A percentile compares a stretch with the other conserved stretches of the same genome.
phyloP scores from a whole-genome alignment of 2,888 invertebrate species.

The Drosophila kambysellisi region DNA sequence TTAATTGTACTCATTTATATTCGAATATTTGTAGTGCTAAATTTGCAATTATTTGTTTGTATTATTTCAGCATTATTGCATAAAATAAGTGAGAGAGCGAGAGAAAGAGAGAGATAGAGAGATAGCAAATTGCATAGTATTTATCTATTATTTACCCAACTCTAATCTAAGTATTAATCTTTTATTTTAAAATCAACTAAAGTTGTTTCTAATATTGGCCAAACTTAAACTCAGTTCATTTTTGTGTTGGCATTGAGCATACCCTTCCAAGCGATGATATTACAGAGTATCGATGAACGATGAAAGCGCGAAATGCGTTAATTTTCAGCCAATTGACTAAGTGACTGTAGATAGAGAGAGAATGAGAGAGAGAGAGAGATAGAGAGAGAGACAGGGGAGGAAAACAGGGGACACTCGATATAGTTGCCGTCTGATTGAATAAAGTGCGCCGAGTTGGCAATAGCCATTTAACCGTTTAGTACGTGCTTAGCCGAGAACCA shows the following conservation, averaged over 20 bases:
- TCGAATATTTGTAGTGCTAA: neutral
- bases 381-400: neutral
- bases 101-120: no score
- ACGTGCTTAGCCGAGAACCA: constrained; percentile 56
- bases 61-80: neutral
- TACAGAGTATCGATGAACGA: constrained; percentile 28
- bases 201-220: neutral
- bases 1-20: neutral
- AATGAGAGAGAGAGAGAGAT: neutral
- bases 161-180: neutral
- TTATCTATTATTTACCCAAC: neutral
- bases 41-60: neutral
- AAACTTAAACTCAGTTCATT: neutral
- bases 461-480: constrained; percentile 60
- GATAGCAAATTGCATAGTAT: rapidly evolving
- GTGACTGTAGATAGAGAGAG: constrained; percentile 32
- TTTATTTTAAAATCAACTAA: no score
- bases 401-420: constrained; percentile 9
- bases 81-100: neutral
- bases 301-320: constrained; percentile 80
- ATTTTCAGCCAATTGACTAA: constrained; percentile 72
- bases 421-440: constrained; percentile 61
- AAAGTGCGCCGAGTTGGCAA: constrained; percentile 66
- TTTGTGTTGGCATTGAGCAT: neutral
- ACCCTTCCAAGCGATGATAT: neutral